Percentiles rank a stretch among this genome's conserved stretches.
Evolutionary conservation across 92 coral and sea anemone genomes (phyloP).

Genomic region (Palythoa grandiflora): DNA sequence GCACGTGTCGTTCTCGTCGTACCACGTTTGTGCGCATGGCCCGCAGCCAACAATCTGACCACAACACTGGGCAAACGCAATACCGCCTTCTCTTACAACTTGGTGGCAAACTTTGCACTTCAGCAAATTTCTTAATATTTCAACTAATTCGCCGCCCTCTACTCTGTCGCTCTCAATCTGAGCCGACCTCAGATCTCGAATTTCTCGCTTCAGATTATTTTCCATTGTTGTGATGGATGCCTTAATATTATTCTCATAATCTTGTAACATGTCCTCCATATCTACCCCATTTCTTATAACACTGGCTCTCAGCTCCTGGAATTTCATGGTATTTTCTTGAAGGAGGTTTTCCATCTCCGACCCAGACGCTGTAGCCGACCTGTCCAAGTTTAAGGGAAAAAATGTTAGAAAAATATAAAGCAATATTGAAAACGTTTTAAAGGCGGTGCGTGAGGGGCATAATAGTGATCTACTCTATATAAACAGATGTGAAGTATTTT

Average conservation of each 20-base stretch:
- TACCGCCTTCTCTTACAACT: background rate
- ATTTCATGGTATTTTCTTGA: background rate
- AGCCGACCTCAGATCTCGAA: conserved; percentile 2
- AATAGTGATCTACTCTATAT: background rate
- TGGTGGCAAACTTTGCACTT: conserved; percentile 12
- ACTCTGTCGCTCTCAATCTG: background rate
- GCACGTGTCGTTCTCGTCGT: conserved; percentile 47
- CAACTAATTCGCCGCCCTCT: background rate
- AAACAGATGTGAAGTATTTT: background rate
- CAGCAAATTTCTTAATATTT: background rate
- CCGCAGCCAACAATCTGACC: conserved; percentile 53
- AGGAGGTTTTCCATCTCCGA: background rate
- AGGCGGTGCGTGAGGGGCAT: background rate
- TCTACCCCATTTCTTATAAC: background rate
- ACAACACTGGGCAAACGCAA: conserved; percentile 48
- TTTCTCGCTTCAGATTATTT: background rate
- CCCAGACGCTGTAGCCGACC: background rate
- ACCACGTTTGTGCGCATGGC: conserved; percentile 26
- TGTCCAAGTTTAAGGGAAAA: conserved; percentile 6
- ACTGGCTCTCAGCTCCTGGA: background rate
- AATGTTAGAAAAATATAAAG: conserved; percentile 6
- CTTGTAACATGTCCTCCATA: background rate
- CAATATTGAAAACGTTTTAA: background rate
- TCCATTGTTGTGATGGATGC: background rate
- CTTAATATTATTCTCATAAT: background rate